phyloP scores from a whole-genome alignment of 1,140 invertebrate species.

The Calephelis nemesis region DNA sequence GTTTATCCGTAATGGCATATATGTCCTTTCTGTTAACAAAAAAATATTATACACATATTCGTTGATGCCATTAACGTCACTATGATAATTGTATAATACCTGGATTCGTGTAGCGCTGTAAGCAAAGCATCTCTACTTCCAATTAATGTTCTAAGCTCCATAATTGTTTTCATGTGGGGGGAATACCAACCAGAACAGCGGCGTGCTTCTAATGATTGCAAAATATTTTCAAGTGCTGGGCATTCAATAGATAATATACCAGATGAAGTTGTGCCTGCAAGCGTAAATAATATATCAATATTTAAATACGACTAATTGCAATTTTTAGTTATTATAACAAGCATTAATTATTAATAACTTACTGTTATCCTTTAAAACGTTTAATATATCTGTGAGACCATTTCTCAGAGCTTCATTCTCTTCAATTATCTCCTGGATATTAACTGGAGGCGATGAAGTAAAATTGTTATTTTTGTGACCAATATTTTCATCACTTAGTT shows the following conservation, averaged over 20 bases:
- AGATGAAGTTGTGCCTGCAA: conserved; percentile 53
- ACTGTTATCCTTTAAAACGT: conserved; percentile 68
- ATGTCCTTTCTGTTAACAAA: conserved; percentile 65
- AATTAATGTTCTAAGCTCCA: conserved; percentile 81
- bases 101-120: conserved; percentile 65
- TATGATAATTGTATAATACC: conserved; percentile 41
- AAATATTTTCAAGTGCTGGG: conserved; percentile 57
- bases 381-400: conserved; percentile 81
- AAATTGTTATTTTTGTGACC: background rate
- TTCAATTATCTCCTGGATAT: conserved; percentile 70
- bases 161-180: conserved; percentile 85
- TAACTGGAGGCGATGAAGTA: background rate
- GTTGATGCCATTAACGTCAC: background rate
- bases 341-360: conserved; percentile 28
- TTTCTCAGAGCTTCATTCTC: conserved; percentile 86
- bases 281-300: background rate
- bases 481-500: conserved; percentile 12
- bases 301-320: too few species aligned
- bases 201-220: conserved; percentile 82
- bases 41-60: background rate
- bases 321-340: too few species aligned
- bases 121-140: conserved; percentile 66
- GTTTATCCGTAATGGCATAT: conserved; percentile 58
- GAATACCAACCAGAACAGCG: conserved; percentile 88
- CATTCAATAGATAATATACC: conserved; percentile 56